Evolutionary conservation across 64 coral and sea anemone species (phyloP).

Genomic region (Pocillopora verrucosa): DNA sequence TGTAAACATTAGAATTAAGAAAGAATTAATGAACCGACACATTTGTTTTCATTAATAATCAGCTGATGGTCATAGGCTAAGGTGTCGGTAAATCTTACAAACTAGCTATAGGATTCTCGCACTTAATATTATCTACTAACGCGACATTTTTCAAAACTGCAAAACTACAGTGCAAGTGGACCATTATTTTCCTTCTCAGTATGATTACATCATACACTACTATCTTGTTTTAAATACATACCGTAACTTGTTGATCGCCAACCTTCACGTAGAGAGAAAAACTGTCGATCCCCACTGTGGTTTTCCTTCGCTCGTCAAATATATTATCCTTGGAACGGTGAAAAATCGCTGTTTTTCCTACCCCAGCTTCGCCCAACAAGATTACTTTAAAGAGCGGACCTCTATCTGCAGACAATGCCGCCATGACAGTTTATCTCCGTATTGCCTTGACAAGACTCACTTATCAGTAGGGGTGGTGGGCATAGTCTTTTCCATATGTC

Average conservation of each 20-base stretch:
- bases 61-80: background rate
- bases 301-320: conserved; percentile 59
- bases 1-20: too few species aligned
- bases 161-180: background rate
- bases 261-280: conserved; percentile 82
- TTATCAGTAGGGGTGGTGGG: background rate
- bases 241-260: conserved; percentile 75
- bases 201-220: background rate
- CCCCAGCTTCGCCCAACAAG: conserved; percentile 89
- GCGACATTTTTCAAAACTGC: background rate
- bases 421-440: conserved; percentile 32
- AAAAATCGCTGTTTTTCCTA: conserved; percentile 91
- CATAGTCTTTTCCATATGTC: too few species aligned
- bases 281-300: conserved; percentile 84
- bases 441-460: background rate
- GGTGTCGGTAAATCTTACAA: background rate
- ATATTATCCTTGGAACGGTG: conserved; percentile 77
- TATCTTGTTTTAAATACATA: background rate
- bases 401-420: conserved; percentile 67
- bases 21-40: too few species aligned
- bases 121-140: too few species aligned
- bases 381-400: conserved; percentile 93
- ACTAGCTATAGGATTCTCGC: background rate
- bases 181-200: background rate
- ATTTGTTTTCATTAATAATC: background rate